Evolutionary conservation across 2,888 invertebrate species (phyloP).

Genomic region (Lissonota sp.): DNA sequence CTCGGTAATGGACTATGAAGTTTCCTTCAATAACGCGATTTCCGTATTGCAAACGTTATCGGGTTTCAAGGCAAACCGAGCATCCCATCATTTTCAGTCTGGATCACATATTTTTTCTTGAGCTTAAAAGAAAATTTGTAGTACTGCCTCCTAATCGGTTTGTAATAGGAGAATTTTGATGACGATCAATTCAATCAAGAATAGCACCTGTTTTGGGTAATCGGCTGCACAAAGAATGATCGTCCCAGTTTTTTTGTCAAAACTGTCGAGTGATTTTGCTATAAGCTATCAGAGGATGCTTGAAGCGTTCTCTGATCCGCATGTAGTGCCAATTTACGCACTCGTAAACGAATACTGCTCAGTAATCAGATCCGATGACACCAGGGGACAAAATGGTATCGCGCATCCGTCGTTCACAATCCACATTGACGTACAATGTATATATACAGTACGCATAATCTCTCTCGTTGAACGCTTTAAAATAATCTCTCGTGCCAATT

Average conservation of each 20-base stretch:
- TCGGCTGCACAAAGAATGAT: no score
- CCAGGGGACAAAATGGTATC: conserved; percentile 16
- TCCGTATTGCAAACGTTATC: background rate
- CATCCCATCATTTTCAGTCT: background rate
- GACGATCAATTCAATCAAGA: no score
- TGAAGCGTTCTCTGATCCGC: no score
- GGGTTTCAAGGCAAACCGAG: background rate
- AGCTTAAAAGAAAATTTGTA: no score
- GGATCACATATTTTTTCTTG: background rate
- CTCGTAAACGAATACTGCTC: background rate
- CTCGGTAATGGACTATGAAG: conserved; percentile 53
- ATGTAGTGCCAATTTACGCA: background rate
- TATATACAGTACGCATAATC: conserved; percentile 76
- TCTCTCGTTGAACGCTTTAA: conserved; percentile 79
- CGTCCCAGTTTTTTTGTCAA: no score
- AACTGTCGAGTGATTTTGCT: no score
- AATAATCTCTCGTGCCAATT: conserved; percentile 80
- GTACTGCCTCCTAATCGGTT: no score
- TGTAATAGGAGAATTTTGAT: no score
- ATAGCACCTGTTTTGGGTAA: no score
- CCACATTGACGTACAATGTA: conserved; percentile 51
- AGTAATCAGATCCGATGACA: conserved; percentile 3
- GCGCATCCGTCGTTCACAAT: conserved; percentile 38
- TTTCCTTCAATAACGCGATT: conserved; percentile 23
- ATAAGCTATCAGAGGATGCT: no score